phyloP scores from a whole-genome alignment of 2,113 vertebrate species.

The Lophius piscatorius region DNA sequence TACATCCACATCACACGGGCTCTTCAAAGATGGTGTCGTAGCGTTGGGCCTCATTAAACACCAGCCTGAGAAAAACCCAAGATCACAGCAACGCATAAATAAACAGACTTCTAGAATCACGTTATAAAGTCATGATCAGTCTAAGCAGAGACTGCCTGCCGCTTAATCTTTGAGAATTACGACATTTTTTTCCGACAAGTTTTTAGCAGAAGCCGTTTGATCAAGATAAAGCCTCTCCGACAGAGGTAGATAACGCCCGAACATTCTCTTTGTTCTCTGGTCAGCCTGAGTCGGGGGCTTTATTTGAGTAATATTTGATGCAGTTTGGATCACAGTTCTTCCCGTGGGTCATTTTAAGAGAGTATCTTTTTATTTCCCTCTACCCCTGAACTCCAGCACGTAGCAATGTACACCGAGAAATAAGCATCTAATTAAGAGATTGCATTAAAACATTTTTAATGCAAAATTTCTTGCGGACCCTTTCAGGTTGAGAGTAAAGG shows the following conservation, averaged over 20 bases:
- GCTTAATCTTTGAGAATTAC: not conserved
- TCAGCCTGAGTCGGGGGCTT: conserved; percentile 1
- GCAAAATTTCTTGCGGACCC: conserved; percentile 12
- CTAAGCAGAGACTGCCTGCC: not conserved
- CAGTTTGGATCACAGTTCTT: conserved; percentile 14
- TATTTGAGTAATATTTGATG: conserved; percentile 24
- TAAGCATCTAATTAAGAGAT: conserved; percentile 52
- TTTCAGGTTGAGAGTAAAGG: conserved; percentile 24
- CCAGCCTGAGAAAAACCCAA: not conserved
- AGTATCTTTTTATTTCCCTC: conserved; percentile 28
- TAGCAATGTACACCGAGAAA: conserved; percentile 36
- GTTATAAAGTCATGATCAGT: not conserved
- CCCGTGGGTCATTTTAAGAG: conserved; percentile 28
- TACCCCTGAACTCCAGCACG: conserved; percentile 9
- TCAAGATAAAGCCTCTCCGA: not conserved
- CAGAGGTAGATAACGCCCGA: not conserved
- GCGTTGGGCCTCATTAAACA: not conserved
- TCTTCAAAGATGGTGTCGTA: not conserved
- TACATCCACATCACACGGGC: not conserved
- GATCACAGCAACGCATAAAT: not conserved
- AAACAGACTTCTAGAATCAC: not conserved
- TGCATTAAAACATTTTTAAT: conserved; percentile 52
- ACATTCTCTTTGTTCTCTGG: not conserved
- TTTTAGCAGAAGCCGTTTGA: not conserved
- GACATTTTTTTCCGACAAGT: not conserved